phyloP scores from a whole-genome alignment of 2,888 invertebrate species.

The Eurytoma californica region DNA sequence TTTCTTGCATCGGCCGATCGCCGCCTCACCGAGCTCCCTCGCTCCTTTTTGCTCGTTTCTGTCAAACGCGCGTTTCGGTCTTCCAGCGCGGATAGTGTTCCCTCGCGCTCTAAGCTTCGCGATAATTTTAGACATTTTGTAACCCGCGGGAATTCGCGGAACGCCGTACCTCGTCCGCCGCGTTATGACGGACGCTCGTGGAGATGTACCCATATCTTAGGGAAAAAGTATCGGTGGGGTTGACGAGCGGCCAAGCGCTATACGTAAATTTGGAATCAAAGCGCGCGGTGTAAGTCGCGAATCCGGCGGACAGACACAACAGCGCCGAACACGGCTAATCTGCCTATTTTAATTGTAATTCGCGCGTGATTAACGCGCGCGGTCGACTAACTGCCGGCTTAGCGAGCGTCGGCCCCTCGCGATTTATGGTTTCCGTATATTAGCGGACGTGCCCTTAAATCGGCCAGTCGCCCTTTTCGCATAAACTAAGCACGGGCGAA shows the following conservation, averaged over 20 bases:
- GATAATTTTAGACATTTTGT: too few relatives aligned
- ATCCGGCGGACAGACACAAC: constrained; percentile 34
- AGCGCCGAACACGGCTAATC: constrained; percentile 28
- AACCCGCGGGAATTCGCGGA: too few relatives aligned
- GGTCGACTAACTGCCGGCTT: constrained; percentile 24
- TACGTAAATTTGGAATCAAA: constrained; percentile 47
- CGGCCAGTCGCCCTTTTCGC: background rate
- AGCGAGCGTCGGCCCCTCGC: background rate
- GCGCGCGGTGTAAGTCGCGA: constrained; percentile 28
- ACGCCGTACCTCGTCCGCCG: too few relatives aligned
- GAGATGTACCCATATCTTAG: too few relatives aligned
- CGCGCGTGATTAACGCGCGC: background rate
- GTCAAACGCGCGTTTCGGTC: background rate
- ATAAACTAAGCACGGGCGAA: too few relatives aligned
- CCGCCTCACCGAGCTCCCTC: background rate
- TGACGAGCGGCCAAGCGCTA: constrained; percentile 25
- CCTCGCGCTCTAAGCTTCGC: too few relatives aligned
- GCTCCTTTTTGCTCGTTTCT: background rate
- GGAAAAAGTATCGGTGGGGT: background rate
- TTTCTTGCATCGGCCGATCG: constrained; percentile 15
- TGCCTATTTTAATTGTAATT: constrained; percentile 50
- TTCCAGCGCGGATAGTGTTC: too few relatives aligned
- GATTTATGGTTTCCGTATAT: constrained; percentile 51
- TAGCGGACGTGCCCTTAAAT: constrained; percentile 8
- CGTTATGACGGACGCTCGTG: too few relatives aligned